phyloP scores from a whole-genome alignment of 2,113 vertebrate genomes.

The Rostratula benghalensis region DNA sequence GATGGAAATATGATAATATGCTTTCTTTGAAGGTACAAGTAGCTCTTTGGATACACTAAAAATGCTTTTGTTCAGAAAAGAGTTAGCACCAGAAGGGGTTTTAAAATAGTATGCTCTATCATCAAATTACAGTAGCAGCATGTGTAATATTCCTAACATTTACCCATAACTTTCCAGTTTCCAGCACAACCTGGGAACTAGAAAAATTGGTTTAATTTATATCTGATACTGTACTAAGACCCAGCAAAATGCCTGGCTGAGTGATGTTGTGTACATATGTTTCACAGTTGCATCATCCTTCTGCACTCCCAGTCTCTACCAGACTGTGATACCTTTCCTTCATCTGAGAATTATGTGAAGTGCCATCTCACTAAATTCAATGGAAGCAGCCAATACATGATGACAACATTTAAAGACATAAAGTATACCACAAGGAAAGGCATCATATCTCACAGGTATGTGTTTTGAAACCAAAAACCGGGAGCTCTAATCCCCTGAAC shows the following conservation, averaged over 20 bases:
- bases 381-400: fast-evolving
- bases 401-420: neutral
- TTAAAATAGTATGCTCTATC: neutral
- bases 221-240: neutral
- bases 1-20: neutral
- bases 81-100: neutral
- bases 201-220: neutral
- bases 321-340: neutral
- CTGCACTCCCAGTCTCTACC: neutral
- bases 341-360: neutral
- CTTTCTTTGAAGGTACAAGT: neutral
- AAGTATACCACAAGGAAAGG: neutral
- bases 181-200: neutral
- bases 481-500: neutral
- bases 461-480: neutral
- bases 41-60: neutral
- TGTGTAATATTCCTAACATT: neutral
- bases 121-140: neutral
- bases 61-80: neutral
- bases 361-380: neutral
- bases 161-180: neutral
- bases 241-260: neutral
- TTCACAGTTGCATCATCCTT: neutral
- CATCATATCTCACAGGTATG: neutral
- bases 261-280: neutral